These are phyloP conservation scores for Apostichopus japonicus DNA, from an alignment of 35 echinoderm and acorn worm genomes.

Conservation along the genomic window DNA sequence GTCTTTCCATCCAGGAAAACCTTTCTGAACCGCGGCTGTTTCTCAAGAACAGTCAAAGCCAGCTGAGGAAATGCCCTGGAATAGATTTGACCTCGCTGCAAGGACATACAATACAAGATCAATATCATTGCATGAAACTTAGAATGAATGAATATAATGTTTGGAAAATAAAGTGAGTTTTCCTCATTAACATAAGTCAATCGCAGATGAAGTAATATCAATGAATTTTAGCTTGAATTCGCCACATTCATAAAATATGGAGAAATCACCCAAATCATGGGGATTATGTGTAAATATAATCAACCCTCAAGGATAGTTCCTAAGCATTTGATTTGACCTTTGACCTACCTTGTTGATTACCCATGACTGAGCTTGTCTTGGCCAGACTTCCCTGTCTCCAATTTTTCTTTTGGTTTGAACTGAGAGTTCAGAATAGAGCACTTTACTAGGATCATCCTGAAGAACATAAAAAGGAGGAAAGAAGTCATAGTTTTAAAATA, in stretches of 20 bases:
- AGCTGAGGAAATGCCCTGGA: slow-evolving; percentile 79
- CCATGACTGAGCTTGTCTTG: slow-evolving; percentile 84
- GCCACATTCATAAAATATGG: too few relatives aligned
- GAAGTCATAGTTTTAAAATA: too few relatives aligned
- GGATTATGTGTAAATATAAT: too few relatives aligned
- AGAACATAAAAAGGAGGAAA: slow-evolving; percentile 14
- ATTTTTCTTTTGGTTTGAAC: slow-evolving; percentile 75
- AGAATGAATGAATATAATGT: not conserved
- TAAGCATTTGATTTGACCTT: not conserved
- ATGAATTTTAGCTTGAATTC: too few relatives aligned
- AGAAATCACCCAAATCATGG: too few relatives aligned
- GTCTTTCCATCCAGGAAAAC: slow-evolving; percentile 75
- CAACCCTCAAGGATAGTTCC: too few relatives aligned
- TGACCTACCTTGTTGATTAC: slow-evolving; percentile 92
- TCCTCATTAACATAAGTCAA: too few relatives aligned
- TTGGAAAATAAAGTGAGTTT: not conserved
- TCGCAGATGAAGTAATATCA: too few relatives aligned
- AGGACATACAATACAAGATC: not conserved
- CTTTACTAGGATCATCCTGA: slow-evolving; percentile 79
- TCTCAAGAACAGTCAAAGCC: slow-evolving; percentile 77
- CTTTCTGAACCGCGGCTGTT: slow-evolving; percentile 51
- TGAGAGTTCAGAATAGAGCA: slow-evolving; percentile 79
- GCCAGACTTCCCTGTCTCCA: slow-evolving; percentile 81
- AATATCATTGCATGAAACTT: not conserved
- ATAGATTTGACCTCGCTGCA: slow-evolving; percentile 86